Base-by-base conservation (phyloP, 2,797 vertebrate species). In the Telmatherina bonti region DNA sequence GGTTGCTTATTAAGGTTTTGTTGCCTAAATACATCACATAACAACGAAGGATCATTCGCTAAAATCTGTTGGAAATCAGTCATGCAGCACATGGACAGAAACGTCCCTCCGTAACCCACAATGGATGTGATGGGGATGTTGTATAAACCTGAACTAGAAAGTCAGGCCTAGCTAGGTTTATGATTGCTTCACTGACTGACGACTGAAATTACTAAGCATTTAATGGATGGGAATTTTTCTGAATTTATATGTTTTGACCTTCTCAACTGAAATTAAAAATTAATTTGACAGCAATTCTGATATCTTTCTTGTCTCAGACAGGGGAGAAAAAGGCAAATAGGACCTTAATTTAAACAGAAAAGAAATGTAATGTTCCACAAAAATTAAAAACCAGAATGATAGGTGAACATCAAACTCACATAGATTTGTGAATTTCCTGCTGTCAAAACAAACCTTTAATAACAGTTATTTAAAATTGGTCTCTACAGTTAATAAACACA, bases 251-350 rank as follows among this genome's bases (percentile, higher is more conserved):
- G 15, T 41, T 30, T 53, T 15, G 51, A 51, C 51, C 57, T 38
- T 65, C 67, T 77, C 64, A 16, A 59, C 66, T 72, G n/a, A 78
- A 78, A 47, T 43, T 22, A 78, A 22, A 26, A 47, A 72, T 62
- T 53, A 24, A 29, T 16, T 47, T 60, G 38, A 33, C 35, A 47
- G 54, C 8, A 20, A 20, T 45, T 45, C 4, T 73, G 54, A 76
- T 31, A 18, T 69, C 60, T 64, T 61, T 71, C 43, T 45, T 20
- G 43, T 7, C 18, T 7, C 20, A 45, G n/a, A 45, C 56, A 54
- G 61, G 26, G 5, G 18, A 38, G 8, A 10, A 62, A 65, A 49
- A 63, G 56, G 43, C 36, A 61, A 47, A 54, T 10, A 45, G 5
- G 41, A 20, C 16, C 18, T 7, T 43, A 43, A 18, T 0, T 38